phyloP scores from a whole-genome alignment of 23 tunicate species.

The Ciona savignyi region DNA sequence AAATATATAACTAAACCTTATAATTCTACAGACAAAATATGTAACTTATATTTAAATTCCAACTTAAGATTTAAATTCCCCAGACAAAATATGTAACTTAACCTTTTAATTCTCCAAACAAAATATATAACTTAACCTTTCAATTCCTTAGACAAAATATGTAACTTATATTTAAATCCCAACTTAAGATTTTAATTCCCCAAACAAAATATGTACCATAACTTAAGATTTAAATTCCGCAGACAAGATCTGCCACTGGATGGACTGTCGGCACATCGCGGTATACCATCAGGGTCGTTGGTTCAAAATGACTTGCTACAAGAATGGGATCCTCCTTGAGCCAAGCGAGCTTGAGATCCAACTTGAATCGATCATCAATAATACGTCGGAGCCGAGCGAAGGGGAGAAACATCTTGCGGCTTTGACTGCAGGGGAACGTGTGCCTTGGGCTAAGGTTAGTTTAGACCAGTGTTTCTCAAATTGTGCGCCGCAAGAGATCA shows the following conservation, averaged over 20 bases:
- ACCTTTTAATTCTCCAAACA: no score
- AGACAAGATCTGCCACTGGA: conserved; percentile 54
- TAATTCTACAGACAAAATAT: no score
- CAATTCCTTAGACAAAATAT: neutral
- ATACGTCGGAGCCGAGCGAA: conserved; percentile 29
- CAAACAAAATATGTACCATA: neutral
- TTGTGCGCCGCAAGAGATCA: no score
- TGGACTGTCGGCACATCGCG: conserved; percentile 80
- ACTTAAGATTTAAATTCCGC: neutral
- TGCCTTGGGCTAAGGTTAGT: conserved; percentile 99
- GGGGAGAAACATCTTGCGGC: conserved; percentile 96
- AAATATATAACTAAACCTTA: no score
- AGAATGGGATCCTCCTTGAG: conserved; percentile 59
- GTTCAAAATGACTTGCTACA: conserved; percentile 92
- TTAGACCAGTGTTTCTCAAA: no score
- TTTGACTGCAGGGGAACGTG: conserved; percentile 91
- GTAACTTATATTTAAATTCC: no score
- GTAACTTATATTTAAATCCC: no score
- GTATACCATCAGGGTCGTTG: conserved; percentile 91
- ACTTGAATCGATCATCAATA: conserved; percentile 50
- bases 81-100: no score
- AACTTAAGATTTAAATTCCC: no score
- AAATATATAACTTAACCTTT: neutral
- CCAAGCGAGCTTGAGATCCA: conserved; percentile 72
- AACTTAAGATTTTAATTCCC: no score